Base-by-base conservation (phyloP, 2,113 vertebrate species). In the Taurulus bubalis region DNA sequence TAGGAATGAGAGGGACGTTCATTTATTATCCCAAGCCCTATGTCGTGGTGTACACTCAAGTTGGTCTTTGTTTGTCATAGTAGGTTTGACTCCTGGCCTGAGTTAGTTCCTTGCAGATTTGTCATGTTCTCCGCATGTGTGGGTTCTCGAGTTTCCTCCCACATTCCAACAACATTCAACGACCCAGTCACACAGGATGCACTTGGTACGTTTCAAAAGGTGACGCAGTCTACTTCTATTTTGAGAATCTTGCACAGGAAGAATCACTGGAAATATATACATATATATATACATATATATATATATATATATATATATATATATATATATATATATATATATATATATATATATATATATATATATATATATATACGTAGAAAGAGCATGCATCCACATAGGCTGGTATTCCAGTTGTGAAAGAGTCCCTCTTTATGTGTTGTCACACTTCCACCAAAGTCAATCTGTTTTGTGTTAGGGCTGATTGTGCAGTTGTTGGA, bases 391-490 rank as follows among this genome's bases (percentile, higher is more conserved):
- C 62, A 59, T 70, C 15, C 55, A 40, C 67, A 59, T 28, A 45
- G 26, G 6, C 42, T 78, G 32, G 26, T 59, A 12, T 76, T 88
- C 65, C 68, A 82, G 71, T 71, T 56, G 45, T 67, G 58, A 53
- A 71, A 74, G 45, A 87, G 45, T 80, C 30, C n/a, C 53, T 75
- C 40, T 42, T 2, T 67, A 40, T 80, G 59, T 84, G 71, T 75
- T 85, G 74, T 90, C 76, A 85, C 76, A 81, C 69, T 77, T 74
- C 77, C 72, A 85, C 69, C 30, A 66, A 83, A 84, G 86, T 90
- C 87, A 87, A 80, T 91, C 85, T 91, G 90, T 89, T 91, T 92
- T 80, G 82, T 89, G 84, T 92, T 88, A 77, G 59, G 82, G 85
- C 84, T 87, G 87, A 90, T 84, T 82, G 78, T 88, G 87, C 83